phyloP scores from a whole-genome alignment of 2,113 vertebrate genomes.

The Alces alces region DNA sequence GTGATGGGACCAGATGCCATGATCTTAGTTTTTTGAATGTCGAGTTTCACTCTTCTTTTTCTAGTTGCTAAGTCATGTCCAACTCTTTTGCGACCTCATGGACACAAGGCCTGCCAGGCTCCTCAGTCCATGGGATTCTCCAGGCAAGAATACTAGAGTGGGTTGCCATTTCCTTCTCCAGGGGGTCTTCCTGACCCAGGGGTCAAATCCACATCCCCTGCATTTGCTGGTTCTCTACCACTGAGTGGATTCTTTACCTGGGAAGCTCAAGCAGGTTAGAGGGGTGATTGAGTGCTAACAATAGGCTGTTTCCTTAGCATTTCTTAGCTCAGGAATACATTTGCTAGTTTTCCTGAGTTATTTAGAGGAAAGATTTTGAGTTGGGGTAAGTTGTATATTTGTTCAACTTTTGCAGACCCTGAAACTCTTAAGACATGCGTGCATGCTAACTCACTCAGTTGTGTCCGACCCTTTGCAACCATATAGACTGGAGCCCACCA shows the following conservation, averaged over 20 bases:
- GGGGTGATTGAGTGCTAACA: conserved; percentile 2
- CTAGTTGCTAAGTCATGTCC: neutral
- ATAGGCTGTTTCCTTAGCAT: neutral
- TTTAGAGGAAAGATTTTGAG: conserved; percentile 19
- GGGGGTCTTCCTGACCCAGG: neutral
- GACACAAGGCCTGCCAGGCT: neutral
- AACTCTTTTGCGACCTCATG: neutral
- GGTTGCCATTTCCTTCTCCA: neutral
- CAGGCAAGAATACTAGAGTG: neutral
- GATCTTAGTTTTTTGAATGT: neutral
- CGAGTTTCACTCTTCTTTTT: neutral
- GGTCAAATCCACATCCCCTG: neutral
- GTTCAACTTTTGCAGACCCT: neutral
- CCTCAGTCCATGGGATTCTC: neutral
- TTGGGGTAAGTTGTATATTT: neutral
- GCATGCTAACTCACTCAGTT: neutral
- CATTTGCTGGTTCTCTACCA: neutral
- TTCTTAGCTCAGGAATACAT: neutral
- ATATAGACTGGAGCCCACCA: neutral
- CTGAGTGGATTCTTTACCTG: neutral
- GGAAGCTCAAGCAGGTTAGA: neutral
- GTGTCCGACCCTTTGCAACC: neutral
- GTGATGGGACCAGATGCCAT: neutral
- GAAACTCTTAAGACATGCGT: neutral
- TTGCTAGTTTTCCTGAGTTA: neutral